These are phyloP conservation scores for Myanophis thanlyinensis DNA, from an alignment of 2,113 vertebrate genomes.

Conservation along the genomic window DNA sequence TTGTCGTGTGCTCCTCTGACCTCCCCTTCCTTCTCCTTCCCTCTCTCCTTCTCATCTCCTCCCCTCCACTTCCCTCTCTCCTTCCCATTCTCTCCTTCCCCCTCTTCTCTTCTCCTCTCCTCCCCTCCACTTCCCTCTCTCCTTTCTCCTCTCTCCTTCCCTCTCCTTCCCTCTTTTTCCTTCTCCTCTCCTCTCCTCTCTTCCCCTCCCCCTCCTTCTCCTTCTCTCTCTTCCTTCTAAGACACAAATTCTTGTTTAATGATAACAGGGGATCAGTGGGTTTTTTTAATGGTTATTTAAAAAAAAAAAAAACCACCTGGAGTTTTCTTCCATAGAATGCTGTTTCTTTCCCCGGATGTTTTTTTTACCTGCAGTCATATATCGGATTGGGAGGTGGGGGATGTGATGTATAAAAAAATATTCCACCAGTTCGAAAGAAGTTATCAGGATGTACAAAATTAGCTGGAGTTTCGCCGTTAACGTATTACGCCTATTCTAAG, in stretches of 20 bases:
- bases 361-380: not conserved
- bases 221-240: too few relatives aligned
- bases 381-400: not conserved
- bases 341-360: not conserved
- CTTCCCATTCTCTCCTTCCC: too few relatives aligned
- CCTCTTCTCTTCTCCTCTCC: too few relatives aligned
- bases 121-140: too few relatives aligned
- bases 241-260: not conserved
- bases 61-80: too few relatives aligned
- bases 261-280: not conserved
- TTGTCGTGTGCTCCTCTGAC: too few relatives aligned
- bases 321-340: not conserved
- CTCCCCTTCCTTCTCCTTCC: too few relatives aligned
- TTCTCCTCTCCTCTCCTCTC: too few relatives aligned
- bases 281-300: not conserved
- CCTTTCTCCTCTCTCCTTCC: too few relatives aligned
- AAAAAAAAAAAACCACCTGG: not conserved
- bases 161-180: too few relatives aligned
- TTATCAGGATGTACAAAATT: not conserved
- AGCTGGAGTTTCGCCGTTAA: not conserved
- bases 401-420: not conserved
- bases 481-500: not conserved
- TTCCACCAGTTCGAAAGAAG: not conserved
- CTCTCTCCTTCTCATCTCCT: too few relatives aligned
- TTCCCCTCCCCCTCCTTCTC: too few relatives aligned